These are phyloP conservation scores for Ptilodon capucinus DNA, from an alignment of 2,888 invertebrate species.

Conservation along the genomic window DNA sequence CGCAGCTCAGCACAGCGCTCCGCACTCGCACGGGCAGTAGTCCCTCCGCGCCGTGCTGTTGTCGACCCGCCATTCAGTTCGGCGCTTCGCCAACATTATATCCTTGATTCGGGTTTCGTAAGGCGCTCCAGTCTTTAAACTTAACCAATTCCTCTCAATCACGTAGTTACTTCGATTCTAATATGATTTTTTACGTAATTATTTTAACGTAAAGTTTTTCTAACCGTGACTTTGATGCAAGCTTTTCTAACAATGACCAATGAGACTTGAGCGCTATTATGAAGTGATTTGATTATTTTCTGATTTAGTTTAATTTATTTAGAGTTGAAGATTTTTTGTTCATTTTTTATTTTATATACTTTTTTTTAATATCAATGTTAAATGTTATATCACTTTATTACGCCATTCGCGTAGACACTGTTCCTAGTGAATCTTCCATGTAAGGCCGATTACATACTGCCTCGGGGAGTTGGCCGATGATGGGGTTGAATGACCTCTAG, in stretches of 20 bases:
- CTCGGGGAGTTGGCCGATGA: too few relatives aligned
- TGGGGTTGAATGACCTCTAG: too few relatives aligned
- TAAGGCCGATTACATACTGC: slow-evolving; percentile 53
- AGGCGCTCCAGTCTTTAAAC: neutral
- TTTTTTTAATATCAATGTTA: neutral
- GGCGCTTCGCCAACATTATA: slow-evolving; percentile 64
- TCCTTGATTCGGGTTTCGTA: neutral
- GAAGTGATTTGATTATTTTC: neutral
- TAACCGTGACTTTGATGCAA: too few relatives aligned
- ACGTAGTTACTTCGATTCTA: too few relatives aligned
- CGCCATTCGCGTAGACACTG: slow-evolving; percentile 57
- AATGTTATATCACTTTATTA: slow-evolving; percentile 15
- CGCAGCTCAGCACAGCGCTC: neutral
- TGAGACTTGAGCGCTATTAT: neutral
- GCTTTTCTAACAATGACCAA: too few relatives aligned
- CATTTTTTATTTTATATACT: neutral
- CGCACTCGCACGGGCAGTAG: neutral
- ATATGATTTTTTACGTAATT: too few relatives aligned
- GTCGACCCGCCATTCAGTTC: too few relatives aligned
- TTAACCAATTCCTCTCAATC: neutral
- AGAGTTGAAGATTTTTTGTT: neutral
- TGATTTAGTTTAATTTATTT: neutral
- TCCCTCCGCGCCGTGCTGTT: too few relatives aligned
- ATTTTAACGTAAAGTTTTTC: too few relatives aligned
- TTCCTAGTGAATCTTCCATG: slow-evolving; percentile 54